Evolutionary conservation across 1,140 invertebrate genomes (phyloP).

Genomic region (Protaetia brevitarsis): DNA sequence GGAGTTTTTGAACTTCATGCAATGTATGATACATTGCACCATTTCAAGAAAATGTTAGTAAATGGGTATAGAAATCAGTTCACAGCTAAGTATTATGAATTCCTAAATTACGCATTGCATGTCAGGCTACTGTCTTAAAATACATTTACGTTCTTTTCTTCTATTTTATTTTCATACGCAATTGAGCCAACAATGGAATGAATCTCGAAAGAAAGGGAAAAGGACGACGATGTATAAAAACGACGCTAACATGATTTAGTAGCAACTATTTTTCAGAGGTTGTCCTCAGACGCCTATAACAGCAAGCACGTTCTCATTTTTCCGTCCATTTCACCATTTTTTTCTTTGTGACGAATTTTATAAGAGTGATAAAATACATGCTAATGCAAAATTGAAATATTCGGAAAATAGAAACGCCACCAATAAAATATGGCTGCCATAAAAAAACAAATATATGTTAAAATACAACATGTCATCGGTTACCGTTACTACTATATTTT

Average conservation of each 20-base stretch:
- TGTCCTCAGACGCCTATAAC: neutral
- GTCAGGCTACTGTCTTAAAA: slow-evolving; percentile 4
- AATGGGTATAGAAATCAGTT: too few relatives aligned
- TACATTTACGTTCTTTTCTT: slow-evolving; percentile 3
- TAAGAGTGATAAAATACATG: neutral
- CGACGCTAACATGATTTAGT: slow-evolving; percentile 14
- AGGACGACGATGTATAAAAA: neutral
- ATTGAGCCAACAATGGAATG: neutral
- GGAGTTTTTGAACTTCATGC: too few relatives aligned
- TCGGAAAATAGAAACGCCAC: neutral
- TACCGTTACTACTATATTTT: too few relatives aligned
- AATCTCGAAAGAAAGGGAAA: neutral
- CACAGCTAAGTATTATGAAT: too few relatives aligned
- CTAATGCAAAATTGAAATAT: neutral
- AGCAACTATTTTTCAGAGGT: neutral
- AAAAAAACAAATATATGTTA: too few relatives aligned
- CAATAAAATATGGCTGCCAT: too few relatives aligned
- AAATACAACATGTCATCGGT: too few relatives aligned
- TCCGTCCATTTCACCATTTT: neutral
- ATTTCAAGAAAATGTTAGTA: too few relatives aligned
- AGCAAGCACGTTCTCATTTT: neutral
- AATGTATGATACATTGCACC: too few relatives aligned
- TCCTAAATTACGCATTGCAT: too few relatives aligned
- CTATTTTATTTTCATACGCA: neutral
- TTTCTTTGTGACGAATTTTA: neutral